Conservation (phyloP, 2,797 vertebrate species). For the Manis pentadactyla region DNA sequence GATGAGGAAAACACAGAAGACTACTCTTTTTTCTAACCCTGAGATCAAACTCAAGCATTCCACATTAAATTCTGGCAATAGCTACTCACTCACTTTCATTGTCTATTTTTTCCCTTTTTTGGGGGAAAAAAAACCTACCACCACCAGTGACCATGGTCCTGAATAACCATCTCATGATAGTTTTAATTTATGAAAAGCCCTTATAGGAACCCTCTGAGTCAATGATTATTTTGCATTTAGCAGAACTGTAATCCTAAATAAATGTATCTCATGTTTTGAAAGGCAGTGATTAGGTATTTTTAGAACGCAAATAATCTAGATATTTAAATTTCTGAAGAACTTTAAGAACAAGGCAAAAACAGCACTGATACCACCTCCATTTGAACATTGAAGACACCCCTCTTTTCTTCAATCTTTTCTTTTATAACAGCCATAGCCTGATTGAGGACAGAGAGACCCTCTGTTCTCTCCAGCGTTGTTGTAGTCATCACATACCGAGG, state of each 20-base stretch:
- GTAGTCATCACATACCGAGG: conserved; percentile 99
- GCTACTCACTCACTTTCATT: neutral
- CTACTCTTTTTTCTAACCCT: neutral
- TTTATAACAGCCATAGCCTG: conserved; percentile 99
- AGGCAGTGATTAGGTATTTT: neutral
- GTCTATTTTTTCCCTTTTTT: neutral
- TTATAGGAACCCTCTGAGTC: neutral
- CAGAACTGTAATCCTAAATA: neutral
- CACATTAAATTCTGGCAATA: neutral
- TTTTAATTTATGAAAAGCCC: conserved; percentile 9
- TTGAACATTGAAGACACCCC: conserved; percentile 98
- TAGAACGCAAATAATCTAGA: neutral
- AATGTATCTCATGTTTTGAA: conserved; percentile 1
- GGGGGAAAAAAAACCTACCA: neutral
- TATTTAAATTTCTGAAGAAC: conserved; percentile 4
- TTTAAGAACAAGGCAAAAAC: conserved; percentile 25
- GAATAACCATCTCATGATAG: neutral
- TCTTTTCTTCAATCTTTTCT: conserved; percentile 99
- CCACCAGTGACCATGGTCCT: neutral
- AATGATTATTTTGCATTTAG: conserved; percentile 37
- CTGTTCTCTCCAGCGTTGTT: conserved; percentile 98
- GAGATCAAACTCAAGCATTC: conserved; percentile 27
- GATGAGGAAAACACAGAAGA: neutral
- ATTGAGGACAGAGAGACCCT: conserved; percentile 97
- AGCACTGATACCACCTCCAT: conserved; percentile 92